A percentile compares a stretch with the other conserved stretches of the same genome.
These are phyloP conservation scores for Semibalanus balanoides DNA, from an alignment of 1,140 invertebrate genomes.

Conservation along the genomic window DNA sequence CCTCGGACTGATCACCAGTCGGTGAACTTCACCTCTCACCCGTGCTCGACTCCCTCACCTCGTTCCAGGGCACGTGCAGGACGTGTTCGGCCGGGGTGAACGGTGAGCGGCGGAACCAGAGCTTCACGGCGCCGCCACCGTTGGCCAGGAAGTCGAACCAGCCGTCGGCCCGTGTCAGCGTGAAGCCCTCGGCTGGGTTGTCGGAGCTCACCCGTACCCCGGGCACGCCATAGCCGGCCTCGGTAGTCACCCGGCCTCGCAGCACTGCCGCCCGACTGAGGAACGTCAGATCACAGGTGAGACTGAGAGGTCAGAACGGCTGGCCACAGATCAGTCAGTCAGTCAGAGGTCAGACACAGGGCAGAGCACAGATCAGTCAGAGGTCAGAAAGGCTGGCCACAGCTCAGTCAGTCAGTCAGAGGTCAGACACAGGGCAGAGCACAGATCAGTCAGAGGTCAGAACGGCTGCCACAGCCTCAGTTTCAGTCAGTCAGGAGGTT, in stretches of 20 bases:
- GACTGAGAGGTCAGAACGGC: background rate
- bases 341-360: too few relatives aligned
- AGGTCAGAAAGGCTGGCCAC: too few relatives aligned
- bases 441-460: too few relatives aligned
- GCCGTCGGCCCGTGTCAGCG: constrained; percentile 62
- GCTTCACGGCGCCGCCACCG: constrained; percentile 84
- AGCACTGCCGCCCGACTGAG: constrained; percentile 87
- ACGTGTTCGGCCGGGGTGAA: constrained; percentile 80
- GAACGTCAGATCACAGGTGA: too few relatives aligned
- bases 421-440: too few relatives aligned
- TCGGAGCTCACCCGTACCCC: constrained; percentile 77
- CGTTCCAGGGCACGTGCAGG: constrained; percentile 92
- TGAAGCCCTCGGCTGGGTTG: constrained; percentile 67
- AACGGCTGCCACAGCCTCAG: too few relatives aligned
- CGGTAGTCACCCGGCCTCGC: constrained; percentile 77
- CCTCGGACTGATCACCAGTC: too few relatives aligned
- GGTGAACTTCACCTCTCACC: too few relatives aligned
- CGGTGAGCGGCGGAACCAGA: constrained; percentile 84
- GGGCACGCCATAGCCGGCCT: constrained; percentile 76
- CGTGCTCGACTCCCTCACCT: constrained; percentile 54
- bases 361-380: too few relatives aligned
- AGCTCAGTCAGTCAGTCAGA: too few relatives aligned
- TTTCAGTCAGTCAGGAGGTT: too few relatives aligned
- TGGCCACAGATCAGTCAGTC: too few relatives aligned
- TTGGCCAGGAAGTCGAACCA: constrained; percentile 96